These are phyloP conservation scores for Bibio marci DNA, from an alignment of 2,888 invertebrate species.

Conservation along the genomic window DNA sequence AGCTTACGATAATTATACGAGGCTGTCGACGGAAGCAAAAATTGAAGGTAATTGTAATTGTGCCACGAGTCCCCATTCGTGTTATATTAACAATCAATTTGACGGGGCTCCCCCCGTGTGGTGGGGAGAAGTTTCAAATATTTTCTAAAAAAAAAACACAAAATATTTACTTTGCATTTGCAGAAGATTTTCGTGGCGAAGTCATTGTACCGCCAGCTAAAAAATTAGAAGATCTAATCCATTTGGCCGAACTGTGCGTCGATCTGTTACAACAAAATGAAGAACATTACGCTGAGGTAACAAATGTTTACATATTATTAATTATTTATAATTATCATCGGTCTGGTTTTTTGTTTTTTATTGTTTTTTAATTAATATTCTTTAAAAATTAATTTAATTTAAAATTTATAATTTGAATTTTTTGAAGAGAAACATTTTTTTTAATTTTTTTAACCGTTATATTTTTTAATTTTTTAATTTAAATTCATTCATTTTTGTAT, in stretches of 20 bases:
- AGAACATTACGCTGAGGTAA: conserved; percentile 99
- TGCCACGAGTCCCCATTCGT: too few species aligned
- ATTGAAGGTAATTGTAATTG: conserved; percentile 62
- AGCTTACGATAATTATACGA: conserved; percentile 91
- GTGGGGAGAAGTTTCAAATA: too few species aligned
- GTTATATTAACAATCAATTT: too few species aligned
- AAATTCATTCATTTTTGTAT: too few species aligned
- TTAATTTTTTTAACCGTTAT: neutral
- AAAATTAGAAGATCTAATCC: conserved; percentile 91
- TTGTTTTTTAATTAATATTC: neutral
- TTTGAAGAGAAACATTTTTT: neutral
- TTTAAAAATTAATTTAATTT: neutral
- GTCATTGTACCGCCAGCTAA: conserved; percentile 64
- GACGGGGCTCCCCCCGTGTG: too few species aligned
- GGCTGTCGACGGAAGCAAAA: conserved; percentile 90
- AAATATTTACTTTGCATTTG: conserved; percentile 1
- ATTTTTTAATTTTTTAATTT: too few species aligned
- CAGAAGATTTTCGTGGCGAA: conserved; percentile 70
- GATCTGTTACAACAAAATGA: conserved; percentile 98
- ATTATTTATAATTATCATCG: neutral
- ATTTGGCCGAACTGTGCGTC: conserved; percentile 93
- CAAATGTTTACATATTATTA: neutral
- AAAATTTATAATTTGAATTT: neutral
- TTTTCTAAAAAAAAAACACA: too few species aligned
- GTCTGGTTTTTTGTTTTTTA: neutral